Conservation (phyloP, 1,140 invertebrate genomes). For the Aplysia californica region DNA sequence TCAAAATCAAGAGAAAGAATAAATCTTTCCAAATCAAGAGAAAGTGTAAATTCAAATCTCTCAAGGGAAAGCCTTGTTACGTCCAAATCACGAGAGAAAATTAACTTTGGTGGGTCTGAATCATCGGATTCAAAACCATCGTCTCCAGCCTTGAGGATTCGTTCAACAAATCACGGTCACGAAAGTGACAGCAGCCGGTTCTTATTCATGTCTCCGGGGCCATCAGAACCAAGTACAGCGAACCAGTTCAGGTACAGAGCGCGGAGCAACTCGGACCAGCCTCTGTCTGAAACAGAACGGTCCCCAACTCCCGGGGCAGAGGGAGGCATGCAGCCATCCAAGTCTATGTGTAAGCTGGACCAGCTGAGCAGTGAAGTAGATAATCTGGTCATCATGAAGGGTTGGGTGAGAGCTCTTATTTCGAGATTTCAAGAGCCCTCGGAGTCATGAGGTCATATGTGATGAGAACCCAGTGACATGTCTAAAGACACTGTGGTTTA, state of each 20-base stretch:
- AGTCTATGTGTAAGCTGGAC: slow-evolving; percentile 40
- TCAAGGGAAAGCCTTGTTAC: too few species aligned
- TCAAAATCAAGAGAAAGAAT: slow-evolving; percentile 1
- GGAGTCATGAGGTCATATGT: not conserved
- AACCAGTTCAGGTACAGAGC: slow-evolving; percentile 38
- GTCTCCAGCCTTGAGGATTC: too few species aligned
- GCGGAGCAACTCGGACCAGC: not conserved
- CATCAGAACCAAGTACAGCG: not conserved
- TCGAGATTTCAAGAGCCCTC: slow-evolving; percentile 47
- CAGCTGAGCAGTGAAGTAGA: slow-evolving; percentile 40
- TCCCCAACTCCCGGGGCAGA: not conserved
- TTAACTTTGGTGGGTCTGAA: too few species aligned
- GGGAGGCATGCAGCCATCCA: slow-evolving; percentile 8
- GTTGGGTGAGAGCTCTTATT: slow-evolving; percentile 52
- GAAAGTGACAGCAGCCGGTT: slow-evolving; percentile 20
- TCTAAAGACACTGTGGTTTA: too few species aligned
- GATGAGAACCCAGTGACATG: too few species aligned
- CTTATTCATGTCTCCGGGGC: not conserved
- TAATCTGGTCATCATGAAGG: slow-evolving; percentile 52
- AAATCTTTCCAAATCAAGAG: slow-evolving; percentile 13
- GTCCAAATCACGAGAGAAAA: too few species aligned
- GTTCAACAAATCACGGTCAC: slow-evolving; percentile 3
- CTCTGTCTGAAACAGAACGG: slow-evolving; percentile 2
- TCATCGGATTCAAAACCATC: too few species aligned
- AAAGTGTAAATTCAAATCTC: too few species aligned